Evolutionary conservation across 64 coral and sea anemone species (phyloP).

Genomic region (Exaiptasia diaphana): DNA sequence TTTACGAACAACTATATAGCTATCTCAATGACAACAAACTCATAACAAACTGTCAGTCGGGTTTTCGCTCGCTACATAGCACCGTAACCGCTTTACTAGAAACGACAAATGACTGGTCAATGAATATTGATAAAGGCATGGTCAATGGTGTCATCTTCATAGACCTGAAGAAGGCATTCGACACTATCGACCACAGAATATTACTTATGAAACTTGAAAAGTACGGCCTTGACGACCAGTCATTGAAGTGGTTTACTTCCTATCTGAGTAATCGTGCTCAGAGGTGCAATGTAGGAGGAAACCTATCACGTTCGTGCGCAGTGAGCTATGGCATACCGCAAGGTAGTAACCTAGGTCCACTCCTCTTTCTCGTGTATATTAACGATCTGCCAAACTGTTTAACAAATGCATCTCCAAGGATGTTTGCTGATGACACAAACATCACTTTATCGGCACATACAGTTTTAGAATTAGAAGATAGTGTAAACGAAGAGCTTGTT

Average conservation of each 20-base stretch:
- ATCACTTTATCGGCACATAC: conserved; percentile 7
- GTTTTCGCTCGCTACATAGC: conserved; percentile 23
- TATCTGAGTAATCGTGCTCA: conserved; percentile 10
- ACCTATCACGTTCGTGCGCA: conserved; percentile 4
- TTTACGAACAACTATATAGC: conserved; percentile 10
- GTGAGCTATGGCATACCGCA: conserved; percentile 13
- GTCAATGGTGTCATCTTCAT: conserved; percentile 47
- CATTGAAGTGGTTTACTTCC: conserved; percentile 16
- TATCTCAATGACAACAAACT: conserved; percentile 45
- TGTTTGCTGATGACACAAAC: conserved; percentile 36
- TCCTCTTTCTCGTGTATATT: conserved; percentile 34
- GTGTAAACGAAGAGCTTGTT: background rate
- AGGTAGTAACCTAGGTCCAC: conserved; percentile 2
- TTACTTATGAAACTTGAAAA: conserved; percentile 7
- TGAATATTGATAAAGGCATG: conserved; percentile 53
- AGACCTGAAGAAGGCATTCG: conserved; percentile 38
- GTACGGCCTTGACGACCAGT: background rate
- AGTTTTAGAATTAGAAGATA: background rate
- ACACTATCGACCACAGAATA: conserved; percentile 38
- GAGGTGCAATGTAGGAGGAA: conserved; percentile 36
- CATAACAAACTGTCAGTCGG: conserved; percentile 28
- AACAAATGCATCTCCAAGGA: background rate
- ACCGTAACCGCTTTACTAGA: conserved; percentile 32
- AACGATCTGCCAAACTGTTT: conserved; percentile 36
- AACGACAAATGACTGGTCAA: conserved; percentile 31